Evolutionary conservation across 2,797 vertebrate genomes (phyloP).

Genomic region (Pantherophis vulpinus): DNA sequence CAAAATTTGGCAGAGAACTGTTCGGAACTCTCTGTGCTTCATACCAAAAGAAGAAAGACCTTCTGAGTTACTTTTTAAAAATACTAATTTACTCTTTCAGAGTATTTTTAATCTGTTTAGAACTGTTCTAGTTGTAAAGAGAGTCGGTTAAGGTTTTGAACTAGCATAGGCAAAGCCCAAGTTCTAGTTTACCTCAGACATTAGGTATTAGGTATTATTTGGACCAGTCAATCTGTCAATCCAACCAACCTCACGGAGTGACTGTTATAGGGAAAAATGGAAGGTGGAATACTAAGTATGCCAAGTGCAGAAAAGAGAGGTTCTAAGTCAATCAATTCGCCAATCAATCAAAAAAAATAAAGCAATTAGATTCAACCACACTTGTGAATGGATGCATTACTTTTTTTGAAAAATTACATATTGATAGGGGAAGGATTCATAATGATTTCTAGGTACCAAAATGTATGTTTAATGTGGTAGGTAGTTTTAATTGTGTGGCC

Average conservation of each 20-base stretch:
- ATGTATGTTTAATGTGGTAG: not conserved
- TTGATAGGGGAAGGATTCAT: not conserved
- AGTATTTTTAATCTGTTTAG: not conserved
- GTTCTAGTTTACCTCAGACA: not conserved
- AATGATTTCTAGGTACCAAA: slow-evolving; percentile 17
- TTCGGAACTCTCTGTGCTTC: not conserved
- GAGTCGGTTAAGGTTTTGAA: not conserved
- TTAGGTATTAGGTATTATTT: not conserved
- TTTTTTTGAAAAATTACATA: slow-evolving; percentile 17
- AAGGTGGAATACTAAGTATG: not conserved
- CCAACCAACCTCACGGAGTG: not conserved
- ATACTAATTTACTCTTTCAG: not conserved
- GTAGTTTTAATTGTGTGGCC: not conserved
- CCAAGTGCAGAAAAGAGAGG: not conserved
- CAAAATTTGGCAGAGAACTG: not conserved
- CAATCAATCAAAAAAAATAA: not conserved
- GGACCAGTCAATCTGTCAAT: not conserved
- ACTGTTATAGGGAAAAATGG: not conserved
- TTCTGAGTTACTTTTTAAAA: not conserved
- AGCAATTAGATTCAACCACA: not conserved
- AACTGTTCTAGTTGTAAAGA: not conserved
- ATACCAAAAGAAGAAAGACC: not conserved
- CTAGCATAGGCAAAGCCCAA: not conserved
- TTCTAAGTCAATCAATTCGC: not conserved
- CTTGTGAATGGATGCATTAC: not conserved